These are phyloP conservation scores for Synanthedon formicaeformis DNA, from an alignment of 2,888 invertebrate genomes.

Conservation along the genomic window DNA sequence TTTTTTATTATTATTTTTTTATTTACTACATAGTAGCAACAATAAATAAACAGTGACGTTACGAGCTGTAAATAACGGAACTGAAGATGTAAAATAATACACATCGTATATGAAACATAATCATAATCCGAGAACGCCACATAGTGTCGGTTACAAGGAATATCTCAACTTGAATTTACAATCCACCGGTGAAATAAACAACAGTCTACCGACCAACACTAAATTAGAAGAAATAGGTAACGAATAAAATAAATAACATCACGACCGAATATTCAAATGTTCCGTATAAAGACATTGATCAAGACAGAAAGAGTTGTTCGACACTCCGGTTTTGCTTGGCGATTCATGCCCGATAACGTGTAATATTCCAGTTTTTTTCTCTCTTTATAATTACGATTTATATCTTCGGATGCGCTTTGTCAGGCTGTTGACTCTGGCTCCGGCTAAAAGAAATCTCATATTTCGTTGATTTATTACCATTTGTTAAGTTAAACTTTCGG, in stretches of 20 bases:
- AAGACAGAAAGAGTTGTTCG: conserved; percentile 25
- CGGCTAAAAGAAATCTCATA: conserved; percentile 12
- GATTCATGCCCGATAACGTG: conserved; percentile 25
- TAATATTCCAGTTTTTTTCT: conserved; percentile 17
- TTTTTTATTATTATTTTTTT: too few relatives aligned
- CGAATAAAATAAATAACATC: conserved; percentile 20
- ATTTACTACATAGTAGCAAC: too few relatives aligned
- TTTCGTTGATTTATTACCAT: conserved; percentile 17
- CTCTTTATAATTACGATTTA: conserved; percentile 39
- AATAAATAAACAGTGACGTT: too few relatives aligned
- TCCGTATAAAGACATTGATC: conserved; percentile 43
- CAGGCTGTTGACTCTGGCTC: conserved; percentile 16
- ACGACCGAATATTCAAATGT: conserved; percentile 24
- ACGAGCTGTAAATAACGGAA: conserved; percentile 13
- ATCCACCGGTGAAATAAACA: conserved; percentile 31
- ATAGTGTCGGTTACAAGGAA: conserved; percentile 33
- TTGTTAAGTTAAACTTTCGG: conserved; percentile 1
- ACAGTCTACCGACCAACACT: conserved; percentile 29
- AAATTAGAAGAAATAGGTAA: conserved; percentile 38
- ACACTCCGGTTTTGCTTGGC: conserved; percentile 22
- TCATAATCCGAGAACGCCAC: conserved; percentile 24
- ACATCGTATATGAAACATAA: conserved; percentile 31
- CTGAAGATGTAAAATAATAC: conserved; percentile 20
- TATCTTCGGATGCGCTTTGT: conserved; percentile 20
- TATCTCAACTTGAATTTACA: conserved; percentile 27